Evolutionary conservation across 2,888 invertebrate genomes (phyloP), one percentile per base, ranked within the genome.

Genomic region (Serripes groenlandicus): DNA sequence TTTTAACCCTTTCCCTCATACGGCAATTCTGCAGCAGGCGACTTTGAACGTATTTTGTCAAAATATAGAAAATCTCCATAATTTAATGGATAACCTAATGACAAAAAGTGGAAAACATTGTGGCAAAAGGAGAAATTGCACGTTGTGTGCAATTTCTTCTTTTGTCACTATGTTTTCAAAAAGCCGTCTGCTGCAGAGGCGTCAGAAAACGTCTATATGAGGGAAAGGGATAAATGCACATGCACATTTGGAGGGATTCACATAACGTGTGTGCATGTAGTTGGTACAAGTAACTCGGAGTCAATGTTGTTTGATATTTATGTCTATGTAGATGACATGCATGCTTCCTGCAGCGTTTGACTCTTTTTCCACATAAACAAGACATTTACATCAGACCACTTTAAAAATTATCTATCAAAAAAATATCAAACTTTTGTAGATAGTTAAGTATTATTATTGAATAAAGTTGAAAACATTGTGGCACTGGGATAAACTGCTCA

Each of bases 271-370:
- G n/a, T n/a, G n/a, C n/a, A n/a, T n/a, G n/a, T n/a, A n/a, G n/a
- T n/a, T n/a, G n/a, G n/a, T n/a, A n/a, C n/a, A n/a, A n/a, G n/a
- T n/a, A n/a, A n/a, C n/a, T n/a, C n/a, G n/a, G n/a, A n/a, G n/a
- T n/a, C n/a, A n/a, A n/a, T n/a, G n/a, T n/a, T n/a, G n/a, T n/a
- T n/a, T n/a, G n/a, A n/a, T n/a, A n/a, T n/a, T n/a, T n/a, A n/a
- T n/a, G n/a, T n/a, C n/a, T n/a, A 49, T 28, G 58, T n/a, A 26
- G 2, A 26, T 68, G 66, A 68, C 66, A 68, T 68, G 66, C 66
- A 68, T 68, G 66, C 66, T 35, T 68, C 37, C 66, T 68, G 35
- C 66, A 68, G 35, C 35, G 21, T 49, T 49, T n/a, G n/a, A n/a
- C n/a, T n/a, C n/a, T n/a, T n/a, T n/a, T n/a, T n/a, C n/a, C n/a